Evolutionary conservation across 2,888 invertebrate genomes (phyloP).

Genomic region (Drepana falcataria): DNA sequence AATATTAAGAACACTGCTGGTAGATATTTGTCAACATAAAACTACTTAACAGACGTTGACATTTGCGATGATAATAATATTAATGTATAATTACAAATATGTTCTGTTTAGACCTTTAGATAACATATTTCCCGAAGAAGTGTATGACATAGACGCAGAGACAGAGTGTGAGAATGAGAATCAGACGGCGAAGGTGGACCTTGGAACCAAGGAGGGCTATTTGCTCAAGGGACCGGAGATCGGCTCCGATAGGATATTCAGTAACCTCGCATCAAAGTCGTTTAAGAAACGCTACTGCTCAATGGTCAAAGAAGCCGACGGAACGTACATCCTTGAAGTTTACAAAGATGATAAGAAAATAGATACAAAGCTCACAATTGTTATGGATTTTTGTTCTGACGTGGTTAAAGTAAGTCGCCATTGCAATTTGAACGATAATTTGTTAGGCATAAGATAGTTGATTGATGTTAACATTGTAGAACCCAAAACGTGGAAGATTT

Average conservation of each 20-base stretch:
- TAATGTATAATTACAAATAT: not conserved
- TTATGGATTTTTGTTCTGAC: slow-evolving; percentile 95
- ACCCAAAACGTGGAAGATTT: slow-evolving; percentile 89
- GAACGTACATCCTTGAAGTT: slow-evolving; percentile 93
- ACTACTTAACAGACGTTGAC: no score
- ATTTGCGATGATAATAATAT: no score
- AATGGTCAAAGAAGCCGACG: slow-evolving; percentile 93
- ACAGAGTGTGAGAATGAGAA: slow-evolving; percentile 88
- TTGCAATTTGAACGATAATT: slow-evolving; percentile 2
- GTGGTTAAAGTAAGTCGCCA: slow-evolving; percentile 84
- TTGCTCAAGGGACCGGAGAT: slow-evolving; percentile 95
- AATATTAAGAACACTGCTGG: no score
- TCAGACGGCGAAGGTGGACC: slow-evolving; percentile 82
- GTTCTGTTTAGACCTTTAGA: slow-evolving; percentile 47
- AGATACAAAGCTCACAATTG: slow-evolving; percentile 94
- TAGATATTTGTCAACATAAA: no score
- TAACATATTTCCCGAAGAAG: slow-evolving; percentile 82
- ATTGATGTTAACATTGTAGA: slow-evolving; percentile 63
- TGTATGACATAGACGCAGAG: slow-evolving; percentile 94
- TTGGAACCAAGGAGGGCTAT: slow-evolving; percentile 93
- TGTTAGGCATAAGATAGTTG: not conserved
- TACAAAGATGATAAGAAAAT: slow-evolving; percentile 95
- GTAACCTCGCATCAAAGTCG: slow-evolving; percentile 94
- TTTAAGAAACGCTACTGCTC: slow-evolving; percentile 94
- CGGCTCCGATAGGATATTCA: slow-evolving; percentile 93